phyloP scores from a whole-genome alignment of 2,797 vertebrate genomes.

The Pipistrellus pipistrellus region DNA sequence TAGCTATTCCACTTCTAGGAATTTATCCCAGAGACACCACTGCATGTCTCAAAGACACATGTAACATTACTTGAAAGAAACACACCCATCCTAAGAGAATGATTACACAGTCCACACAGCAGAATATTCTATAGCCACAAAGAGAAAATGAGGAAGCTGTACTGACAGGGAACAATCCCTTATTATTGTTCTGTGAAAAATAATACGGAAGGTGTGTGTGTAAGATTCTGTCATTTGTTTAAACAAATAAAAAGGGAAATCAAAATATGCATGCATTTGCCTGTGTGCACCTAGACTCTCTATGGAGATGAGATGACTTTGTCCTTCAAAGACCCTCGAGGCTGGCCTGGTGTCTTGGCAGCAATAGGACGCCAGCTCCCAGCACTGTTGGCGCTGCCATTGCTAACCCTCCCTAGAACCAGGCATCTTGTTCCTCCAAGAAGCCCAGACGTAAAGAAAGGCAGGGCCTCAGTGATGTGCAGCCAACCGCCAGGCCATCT shows the following conservation, averaged over 20 bases:
- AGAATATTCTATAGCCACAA: background rate
- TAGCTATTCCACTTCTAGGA: background rate
- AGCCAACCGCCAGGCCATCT: background rate
- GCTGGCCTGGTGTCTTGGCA: background rate
- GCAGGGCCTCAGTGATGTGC: background rate
- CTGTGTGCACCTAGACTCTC: background rate
- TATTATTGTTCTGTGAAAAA: background rate
- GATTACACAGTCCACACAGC: background rate
- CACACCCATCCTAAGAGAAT: background rate
- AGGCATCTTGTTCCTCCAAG: background rate
- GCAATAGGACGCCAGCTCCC: accelerated
- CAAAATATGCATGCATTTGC: background rate
- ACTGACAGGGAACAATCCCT: background rate
- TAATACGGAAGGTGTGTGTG: accelerated
- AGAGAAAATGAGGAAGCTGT: background rate
- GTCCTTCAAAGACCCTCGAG: background rate
- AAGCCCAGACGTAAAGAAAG: background rate
- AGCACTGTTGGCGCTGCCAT: accelerated
- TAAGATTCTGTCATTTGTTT: background rate
- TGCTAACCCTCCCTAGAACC: background rate
- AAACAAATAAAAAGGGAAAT: constrained; percentile 31
- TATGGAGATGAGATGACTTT: background rate
- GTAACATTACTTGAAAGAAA: background rate
- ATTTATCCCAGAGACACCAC: background rate
- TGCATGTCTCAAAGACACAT: background rate